These are phyloP conservation scores for Hippoglossus hippoglossus DNA, from an alignment of 2,797 vertebrate genomes.

Conservation along the genomic window DNA sequence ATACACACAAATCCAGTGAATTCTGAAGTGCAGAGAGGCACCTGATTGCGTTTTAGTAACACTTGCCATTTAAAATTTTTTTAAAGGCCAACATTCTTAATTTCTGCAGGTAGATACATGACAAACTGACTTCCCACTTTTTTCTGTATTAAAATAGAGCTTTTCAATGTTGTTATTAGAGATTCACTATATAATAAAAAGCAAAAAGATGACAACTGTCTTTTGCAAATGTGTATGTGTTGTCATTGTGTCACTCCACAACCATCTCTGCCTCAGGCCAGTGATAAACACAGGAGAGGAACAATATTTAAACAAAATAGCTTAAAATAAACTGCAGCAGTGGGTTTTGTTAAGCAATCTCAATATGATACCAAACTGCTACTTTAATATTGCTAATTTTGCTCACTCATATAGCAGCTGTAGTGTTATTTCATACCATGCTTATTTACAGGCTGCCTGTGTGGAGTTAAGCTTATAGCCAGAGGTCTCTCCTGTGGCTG, in stretches of 20 bases:
- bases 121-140: too few species aligned
- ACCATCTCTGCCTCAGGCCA: not conserved
- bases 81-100: too few species aligned
- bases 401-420: not conserved
- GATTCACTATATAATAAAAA: not conserved
- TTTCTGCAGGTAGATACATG: too few species aligned
- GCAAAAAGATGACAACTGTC: not conserved
- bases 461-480: slow-evolving; percentile 10
- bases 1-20: too few species aligned
- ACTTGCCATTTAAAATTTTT: too few species aligned
- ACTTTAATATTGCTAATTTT: not conserved
- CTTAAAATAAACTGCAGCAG: not conserved
- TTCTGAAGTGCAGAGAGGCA: too few species aligned
- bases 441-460: slow-evolving; percentile 4
- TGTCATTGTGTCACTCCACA: not conserved
- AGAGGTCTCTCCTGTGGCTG: slow-evolving; percentile 13
- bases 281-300: not conserved
- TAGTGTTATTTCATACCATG: not conserved
- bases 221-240: not conserved
- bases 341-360: not conserved
- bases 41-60: too few species aligned
- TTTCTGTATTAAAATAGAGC: too few species aligned
- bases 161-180: not conserved
- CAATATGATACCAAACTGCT: not conserved
- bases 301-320: not conserved